Evolutionary conservation across 2,888 invertebrate species (phyloP), one percentile per base, ranked within the genome.

Genomic region (Synergus itoensis): DNA sequence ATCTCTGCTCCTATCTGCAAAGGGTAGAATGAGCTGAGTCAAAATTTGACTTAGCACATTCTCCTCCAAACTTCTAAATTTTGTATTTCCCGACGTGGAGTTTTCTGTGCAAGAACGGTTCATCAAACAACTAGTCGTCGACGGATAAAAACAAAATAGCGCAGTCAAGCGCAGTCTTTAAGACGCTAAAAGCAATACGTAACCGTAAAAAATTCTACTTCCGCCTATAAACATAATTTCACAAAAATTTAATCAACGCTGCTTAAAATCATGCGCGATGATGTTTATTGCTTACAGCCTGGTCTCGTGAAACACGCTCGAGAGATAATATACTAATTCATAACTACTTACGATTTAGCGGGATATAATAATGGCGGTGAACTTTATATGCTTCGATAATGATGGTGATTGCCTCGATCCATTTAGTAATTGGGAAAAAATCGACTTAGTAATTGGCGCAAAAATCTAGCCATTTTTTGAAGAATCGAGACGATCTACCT

Each of bases 351-450:
- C 36, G 73, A 73, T 73, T 73, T 73, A 73, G 73, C 53, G 36
- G 73, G 73, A 73, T 73, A 73, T 53, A 73, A 73, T 73, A 73
- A 73, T 73, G 73, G 73, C 73, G 48, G 73, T 73, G 53, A 73
- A 57, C 73, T 36, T 73, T 73, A 53, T 28, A 53, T 11, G 36
- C 36, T 36, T 36, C 40, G 53, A 53, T 53, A 28, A 4, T 9
- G 28, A 48, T 53, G 41, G 18, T 43, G 43, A 40, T 48, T 16
- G 48, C n/a, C 48, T 60, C 69, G n/a, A 73, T 73, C 69, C 21
- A 21, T 36, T 14, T 8, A 28, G 0, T 21, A 5, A 21, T 16
- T 48, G 1, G 18, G 12, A 21, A 0, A 14, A 67, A 67, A 12
- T 21, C 43, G 16, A 14, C 11, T 18, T 18, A 43, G 21, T n/a